Conservation (phyloP, 2,113 vertebrate genomes). For the Abramis brama region DNA sequence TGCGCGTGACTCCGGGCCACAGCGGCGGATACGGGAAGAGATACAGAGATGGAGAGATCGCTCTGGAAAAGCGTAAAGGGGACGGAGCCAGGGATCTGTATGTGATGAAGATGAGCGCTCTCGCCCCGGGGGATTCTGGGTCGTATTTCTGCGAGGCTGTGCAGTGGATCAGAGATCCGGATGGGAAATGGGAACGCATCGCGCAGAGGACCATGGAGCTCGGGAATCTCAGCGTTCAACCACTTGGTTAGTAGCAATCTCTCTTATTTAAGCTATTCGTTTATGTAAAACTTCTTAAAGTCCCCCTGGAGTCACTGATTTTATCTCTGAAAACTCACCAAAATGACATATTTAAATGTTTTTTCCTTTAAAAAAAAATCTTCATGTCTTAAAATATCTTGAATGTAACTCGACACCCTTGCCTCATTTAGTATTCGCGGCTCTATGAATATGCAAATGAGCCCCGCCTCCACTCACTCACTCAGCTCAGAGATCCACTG, state of each 20-base stretch:
- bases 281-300: too few relatives aligned
- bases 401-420: too few relatives aligned
- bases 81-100: conserved; percentile 73
- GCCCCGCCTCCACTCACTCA: too few relatives aligned
- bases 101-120: conserved; percentile 76
- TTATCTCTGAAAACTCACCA: too few relatives aligned
- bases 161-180: conserved; percentile 86
- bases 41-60: conserved; percentile 76
- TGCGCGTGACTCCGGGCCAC: conserved; percentile 71
- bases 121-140: conserved; percentile 77
- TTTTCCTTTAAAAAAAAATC: too few relatives aligned
- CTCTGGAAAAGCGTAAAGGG: conserved; percentile 77
- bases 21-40: conserved; percentile 71
- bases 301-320: too few relatives aligned
- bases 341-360: too few relatives aligned
- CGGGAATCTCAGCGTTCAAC: conserved; percentile 81
- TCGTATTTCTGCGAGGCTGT: conserved; percentile 83
- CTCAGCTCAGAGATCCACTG: too few relatives aligned
- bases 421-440: too few relatives aligned
- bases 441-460: too few relatives aligned
- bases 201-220: conserved; percentile 82
- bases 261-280: neutral
- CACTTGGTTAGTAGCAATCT: conserved; percentile 73
- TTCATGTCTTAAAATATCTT: too few relatives aligned
- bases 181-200: conserved; percentile 83